A percentile compares a stretch with the other conserved stretches of the same genome.
Evolutionary conservation across 2,113 vertebrate genomes (phyloP).

Genomic region (Ceyx margarethae): DNA sequence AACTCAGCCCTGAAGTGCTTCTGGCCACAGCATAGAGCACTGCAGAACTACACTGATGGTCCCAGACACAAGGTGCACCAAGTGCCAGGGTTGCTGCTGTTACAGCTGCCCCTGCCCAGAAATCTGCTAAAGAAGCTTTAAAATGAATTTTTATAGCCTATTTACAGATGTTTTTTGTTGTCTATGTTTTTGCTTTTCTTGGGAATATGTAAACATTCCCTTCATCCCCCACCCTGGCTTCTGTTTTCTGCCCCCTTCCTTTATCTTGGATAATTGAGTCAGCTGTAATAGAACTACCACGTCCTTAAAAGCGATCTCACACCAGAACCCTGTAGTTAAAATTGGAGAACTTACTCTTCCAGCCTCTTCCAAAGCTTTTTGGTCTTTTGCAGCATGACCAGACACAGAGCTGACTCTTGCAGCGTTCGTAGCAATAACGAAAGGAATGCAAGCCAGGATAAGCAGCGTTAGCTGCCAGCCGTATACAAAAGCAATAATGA

Average conservation of each 20-base stretch:
- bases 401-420: constrained; percentile 63
- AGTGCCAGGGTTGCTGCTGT: background rate
- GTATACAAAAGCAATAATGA: constrained; percentile 72
- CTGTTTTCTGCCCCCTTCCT: background rate
- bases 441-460: constrained; percentile 72
- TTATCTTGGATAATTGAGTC: background rate
- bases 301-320: background rate
- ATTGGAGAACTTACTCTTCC: constrained; percentile 70
- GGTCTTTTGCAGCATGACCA: constrained; percentile 75
- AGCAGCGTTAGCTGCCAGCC: constrained; percentile 78
- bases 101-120: background rate
- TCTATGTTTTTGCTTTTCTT: background rate
- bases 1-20: background rate
- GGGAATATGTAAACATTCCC: background rate
- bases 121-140: background rate
- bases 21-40: background rate
- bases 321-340: background rate
- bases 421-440: constrained; percentile 68
- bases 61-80: fast-evolving
- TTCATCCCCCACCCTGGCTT: background rate
- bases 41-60: fast-evolving
- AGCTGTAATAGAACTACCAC: background rate
- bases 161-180: background rate
- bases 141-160: background rate
- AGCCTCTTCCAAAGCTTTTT: constrained; percentile 76